Base-by-base conservation (phyloP, 2,888 invertebrate genomes). In the Parnassius mnemosyne region DNA sequence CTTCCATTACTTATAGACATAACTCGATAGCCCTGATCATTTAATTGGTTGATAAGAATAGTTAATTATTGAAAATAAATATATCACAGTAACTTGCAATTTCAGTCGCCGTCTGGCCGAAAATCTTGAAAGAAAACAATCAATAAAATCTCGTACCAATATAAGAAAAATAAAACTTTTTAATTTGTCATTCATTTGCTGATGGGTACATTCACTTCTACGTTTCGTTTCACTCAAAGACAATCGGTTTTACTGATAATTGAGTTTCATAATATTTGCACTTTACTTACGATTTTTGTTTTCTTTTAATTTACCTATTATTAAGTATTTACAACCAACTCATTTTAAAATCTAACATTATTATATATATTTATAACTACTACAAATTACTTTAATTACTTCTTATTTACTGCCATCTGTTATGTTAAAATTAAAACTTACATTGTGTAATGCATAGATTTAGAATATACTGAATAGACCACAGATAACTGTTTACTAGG, bases 1-100 rank as follows among this genome's bases (percentile, higher is more conserved):
- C 92, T 92, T 92, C 92, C 92, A 92, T 92, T 92, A 92, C 92
- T 92, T 89, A 92, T 90, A 91, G 85, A 92, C 92, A 92, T 92
- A 91, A 92, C 91, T 92, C 84, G 89, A 86, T 91, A 88, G 89
- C 89, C 91, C 87, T 89, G 89, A 88, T 91, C 92, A 92, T 92
- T 91, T 91, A 92, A 91, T 89, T 89, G 84, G 81, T 89, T 90
- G 89, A 90, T 89, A 90, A 91, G 87, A 90, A 89, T 89, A 87
- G 86, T 84, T 87, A 88, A 88, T 82, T 86, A 89, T 82, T 85
- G 86, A 91, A 90, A 91, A 91, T 90, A 91, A 91, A 90, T 92
- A 91, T 92, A 91, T 89, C 90, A 92, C 89, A 91, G 89, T 85
- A 91, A 89, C 91, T 91, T 91, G 90, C 88, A 89, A 89, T 89